Conservation (phyloP, 2,888 invertebrate species). For the Loripinus fragilis region DNA sequence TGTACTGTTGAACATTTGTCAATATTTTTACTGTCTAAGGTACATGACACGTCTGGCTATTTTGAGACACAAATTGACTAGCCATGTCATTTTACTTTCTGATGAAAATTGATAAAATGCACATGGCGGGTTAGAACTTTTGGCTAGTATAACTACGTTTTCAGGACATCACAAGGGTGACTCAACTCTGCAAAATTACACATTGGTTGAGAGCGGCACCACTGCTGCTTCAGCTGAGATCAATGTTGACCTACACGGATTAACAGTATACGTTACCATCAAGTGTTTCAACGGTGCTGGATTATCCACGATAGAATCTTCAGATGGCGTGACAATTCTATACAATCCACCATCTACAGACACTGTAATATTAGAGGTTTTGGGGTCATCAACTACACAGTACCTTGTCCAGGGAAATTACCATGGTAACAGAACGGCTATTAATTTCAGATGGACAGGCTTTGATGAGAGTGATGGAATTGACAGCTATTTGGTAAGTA, state of each 20-base stretch:
- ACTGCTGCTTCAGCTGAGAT: background rate
- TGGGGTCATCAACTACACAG: constrained; percentile 48
- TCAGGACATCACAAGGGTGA: background rate
- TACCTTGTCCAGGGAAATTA: constrained; percentile 42
- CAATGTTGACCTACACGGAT: background rate
- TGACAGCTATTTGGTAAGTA: constrained; percentile 46
- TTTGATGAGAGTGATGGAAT: constrained; percentile 51
- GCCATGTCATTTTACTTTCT: no score
- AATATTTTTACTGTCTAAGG: no score
- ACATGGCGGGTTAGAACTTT: no score
- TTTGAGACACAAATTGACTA: no score
- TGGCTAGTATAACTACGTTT: no score
- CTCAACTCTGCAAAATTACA: background rate
- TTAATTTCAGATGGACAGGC: constrained; percentile 56
- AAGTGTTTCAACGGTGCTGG: constrained; percentile 53
- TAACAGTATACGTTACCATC: constrained; percentile 36
- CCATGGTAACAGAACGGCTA: constrained; percentile 42
- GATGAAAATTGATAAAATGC: no score
- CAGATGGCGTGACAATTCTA: constrained; percentile 56
- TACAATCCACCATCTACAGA: constrained; percentile 40
- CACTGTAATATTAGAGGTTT: constrained; percentile 39
- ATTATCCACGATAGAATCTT: constrained; percentile 34
- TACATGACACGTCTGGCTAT: no score
- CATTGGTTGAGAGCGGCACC: background rate
- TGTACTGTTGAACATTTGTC: no score